Evolutionary conservation across 2,113 vertebrate species (phyloP), one percentile per base, ranked within the genome.

Genomic region (Perca fluviatilis): DNA sequence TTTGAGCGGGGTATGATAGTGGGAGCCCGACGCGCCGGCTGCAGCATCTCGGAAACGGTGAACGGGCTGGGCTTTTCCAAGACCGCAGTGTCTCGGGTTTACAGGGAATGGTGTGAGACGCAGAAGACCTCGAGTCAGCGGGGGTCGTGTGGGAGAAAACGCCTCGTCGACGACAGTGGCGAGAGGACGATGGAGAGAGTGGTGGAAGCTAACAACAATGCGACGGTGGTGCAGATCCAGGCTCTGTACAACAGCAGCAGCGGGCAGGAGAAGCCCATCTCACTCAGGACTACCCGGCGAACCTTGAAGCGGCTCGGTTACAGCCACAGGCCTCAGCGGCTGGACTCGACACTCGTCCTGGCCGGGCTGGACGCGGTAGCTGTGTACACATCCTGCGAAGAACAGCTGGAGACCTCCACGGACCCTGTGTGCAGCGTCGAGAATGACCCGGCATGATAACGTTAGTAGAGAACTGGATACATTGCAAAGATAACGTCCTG

Each of bases 1-100:
- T 86, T 86, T 16, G 77, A 86, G 23, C 80, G 87, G 36, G 87
- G 87, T 0, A 80, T 75, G 69, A 89, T 89, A 1, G 87, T 89
- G 11, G 87, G 87, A 15, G 77, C 77, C 5, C 62, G 81, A 0
- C n/a, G 60, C 13, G 69, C 74, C 15, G 84, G 87, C 53, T 71
- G 68, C 84, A 84, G 84, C 80, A 80, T 86, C 49, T 74, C 73
- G 1, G 64, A 89, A 15, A 84, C 84, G 0, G 87, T 70, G 21
- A 83, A 46, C 68, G 73, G n/a, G 15, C 1, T 89, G 67, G 84
- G 80, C 0, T 80, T 89, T 5, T 89, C 87, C 4, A 83, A 74
- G 68, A 89, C 87, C 3, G 68, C 72, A 0, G 87, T 89, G 63
- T 80, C 80, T 0, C 77, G 87, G 2, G 80, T 83, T 1, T 89